These are phyloP conservation scores for Barnardius zonarius DNA, from an alignment of 2,113 vertebrate species.

Conservation along the genomic window DNA sequence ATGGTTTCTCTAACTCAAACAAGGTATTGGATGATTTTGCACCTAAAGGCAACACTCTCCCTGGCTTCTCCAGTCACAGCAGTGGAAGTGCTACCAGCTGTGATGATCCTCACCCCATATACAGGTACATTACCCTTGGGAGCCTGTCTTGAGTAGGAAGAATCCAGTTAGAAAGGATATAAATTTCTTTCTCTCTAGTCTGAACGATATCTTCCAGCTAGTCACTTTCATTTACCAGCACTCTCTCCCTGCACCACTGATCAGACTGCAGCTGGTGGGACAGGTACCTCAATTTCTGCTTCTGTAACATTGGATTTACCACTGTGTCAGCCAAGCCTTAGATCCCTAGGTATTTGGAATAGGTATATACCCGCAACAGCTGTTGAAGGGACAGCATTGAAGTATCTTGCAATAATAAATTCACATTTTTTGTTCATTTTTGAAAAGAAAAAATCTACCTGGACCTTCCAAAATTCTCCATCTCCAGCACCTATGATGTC, in stretches of 20 bases:
- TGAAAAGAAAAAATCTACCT: constrained; percentile 60
- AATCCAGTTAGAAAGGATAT: not conserved
- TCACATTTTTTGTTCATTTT: not conserved
- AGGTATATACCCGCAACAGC: not conserved
- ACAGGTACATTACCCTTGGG: fast-evolving
- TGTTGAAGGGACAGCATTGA: not conserved
- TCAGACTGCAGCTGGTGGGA: not conserved
- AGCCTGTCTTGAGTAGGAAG: not conserved
- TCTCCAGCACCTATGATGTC: constrained; percentile 76
- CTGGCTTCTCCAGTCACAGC: not conserved
- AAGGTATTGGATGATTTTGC: fast-evolving
- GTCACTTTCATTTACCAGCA: not conserved
- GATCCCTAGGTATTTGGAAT: not conserved
- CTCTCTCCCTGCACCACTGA: not conserved
- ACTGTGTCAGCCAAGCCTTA: not conserved
- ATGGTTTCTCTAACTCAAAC: not conserved
- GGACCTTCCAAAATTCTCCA: constrained; percentile 80
- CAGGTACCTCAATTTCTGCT: not conserved
- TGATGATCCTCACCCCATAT: not conserved
- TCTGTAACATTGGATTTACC: not conserved
- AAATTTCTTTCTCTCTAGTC: not conserved
- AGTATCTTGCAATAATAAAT: not conserved
- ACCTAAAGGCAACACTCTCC: not conserved
- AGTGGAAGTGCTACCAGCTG: not conserved
- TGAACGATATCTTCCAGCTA: not conserved